phyloP scores from a whole-genome alignment of 2,888 invertebrate genomes.

The Polymixis flavicincta region DNA sequence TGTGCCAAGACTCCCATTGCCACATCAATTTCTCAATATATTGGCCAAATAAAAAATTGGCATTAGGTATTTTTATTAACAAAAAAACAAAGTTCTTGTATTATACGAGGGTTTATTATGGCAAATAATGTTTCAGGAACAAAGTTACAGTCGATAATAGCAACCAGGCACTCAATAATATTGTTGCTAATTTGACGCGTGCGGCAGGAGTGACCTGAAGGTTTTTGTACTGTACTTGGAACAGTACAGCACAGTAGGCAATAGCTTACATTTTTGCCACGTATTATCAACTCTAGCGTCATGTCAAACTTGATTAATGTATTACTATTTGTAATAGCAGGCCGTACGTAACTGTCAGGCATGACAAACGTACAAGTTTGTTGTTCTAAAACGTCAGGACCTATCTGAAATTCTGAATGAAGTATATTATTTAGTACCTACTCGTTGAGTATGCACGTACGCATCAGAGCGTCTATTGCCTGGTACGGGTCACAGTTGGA shows the following conservation, averaged over 20 bases:
- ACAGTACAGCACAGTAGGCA: neutral
- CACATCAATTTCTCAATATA: no score
- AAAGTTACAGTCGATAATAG: neutral
- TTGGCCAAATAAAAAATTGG: neutral
- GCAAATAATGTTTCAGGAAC: neutral
- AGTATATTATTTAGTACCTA: slow-evolving; percentile 64
- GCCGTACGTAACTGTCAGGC: neutral
- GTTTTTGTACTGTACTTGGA: neutral
- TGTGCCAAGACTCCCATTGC: no score
- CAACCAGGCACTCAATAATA: neutral
- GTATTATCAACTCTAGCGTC: neutral
- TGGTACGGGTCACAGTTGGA: slow-evolving; percentile 98
- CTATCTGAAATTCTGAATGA: neutral
- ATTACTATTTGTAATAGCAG: no score
- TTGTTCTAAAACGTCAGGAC: neutral
- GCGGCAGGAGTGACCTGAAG: neutral
- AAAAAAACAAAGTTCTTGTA: neutral
- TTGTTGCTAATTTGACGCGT: neutral
- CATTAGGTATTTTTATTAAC: neutral
- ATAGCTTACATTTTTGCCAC: neutral
- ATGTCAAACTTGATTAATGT: neutral
- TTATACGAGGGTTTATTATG: neutral
- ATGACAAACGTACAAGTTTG: neutral
- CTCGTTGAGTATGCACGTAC: slow-evolving; percentile 96
- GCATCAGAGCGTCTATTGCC: slow-evolving; percentile 95